phyloP scores from a whole-genome alignment of 1,140 invertebrate species.

The Ylistrum balloti region DNA sequence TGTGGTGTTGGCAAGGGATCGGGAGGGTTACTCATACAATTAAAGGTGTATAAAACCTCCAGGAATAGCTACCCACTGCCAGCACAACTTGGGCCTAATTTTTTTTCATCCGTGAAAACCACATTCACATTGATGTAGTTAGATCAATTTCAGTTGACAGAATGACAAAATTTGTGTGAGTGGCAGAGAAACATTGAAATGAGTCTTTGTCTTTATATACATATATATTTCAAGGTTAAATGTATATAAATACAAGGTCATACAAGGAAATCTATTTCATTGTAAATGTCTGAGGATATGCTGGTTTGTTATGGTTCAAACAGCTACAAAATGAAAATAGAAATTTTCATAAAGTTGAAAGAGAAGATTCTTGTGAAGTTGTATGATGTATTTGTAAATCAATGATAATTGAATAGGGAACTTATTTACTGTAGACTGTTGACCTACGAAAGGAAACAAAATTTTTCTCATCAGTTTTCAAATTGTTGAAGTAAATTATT shows the following conservation, averaged over 20 bases:
- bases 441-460: too few relatives aligned
- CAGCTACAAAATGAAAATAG: not conserved
- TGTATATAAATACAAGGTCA: constrained; percentile 7
- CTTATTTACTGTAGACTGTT: not conserved
- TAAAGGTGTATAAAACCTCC: not conserved
- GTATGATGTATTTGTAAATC: not conserved
- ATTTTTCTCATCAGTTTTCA: constrained; percentile 7
- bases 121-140: not conserved
- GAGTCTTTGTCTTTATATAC: not conserved
- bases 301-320: not conserved
- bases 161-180: not conserved
- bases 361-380: not conserved
- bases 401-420: constrained; percentile 19
- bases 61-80: not conserved
- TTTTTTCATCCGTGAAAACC: not conserved
- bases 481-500: constrained; percentile 14
- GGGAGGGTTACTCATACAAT: not conserved
- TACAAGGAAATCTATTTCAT: not conserved
- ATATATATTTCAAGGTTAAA: constrained; percentile 19
- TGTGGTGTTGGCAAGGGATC: not conserved
- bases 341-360: not conserved
- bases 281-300: not conserved
- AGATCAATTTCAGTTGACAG: constrained; percentile 12
- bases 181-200: not conserved
- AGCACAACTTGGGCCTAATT: not conserved